Evolutionary conservation across 2,797 vertebrate genomes (phyloP), one percentile per base, ranked within the genome.

Genomic region (Sebastes paucispinis): DNA sequence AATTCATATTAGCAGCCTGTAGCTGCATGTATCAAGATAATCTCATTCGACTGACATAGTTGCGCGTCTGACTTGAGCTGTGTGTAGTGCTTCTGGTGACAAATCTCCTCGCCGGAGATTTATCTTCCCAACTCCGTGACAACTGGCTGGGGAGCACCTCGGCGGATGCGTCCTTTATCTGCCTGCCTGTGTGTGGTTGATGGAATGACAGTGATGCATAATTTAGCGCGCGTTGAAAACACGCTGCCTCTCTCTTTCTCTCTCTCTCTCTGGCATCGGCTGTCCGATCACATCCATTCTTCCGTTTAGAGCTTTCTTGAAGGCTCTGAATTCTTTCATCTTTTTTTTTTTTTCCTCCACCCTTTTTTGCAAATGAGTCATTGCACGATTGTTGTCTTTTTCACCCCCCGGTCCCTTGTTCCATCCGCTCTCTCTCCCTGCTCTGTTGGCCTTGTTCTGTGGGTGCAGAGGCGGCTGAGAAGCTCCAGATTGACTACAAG

Each of bases 191-290:
- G 89, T 87, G 91, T 59, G 80, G 85, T 89, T 94, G 94, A 94
- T 93, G 93, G 92, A 95, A 95, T 93, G 94, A 93, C 91, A 91
- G 92, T 65, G 84, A 93, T 95, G 95, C 94, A 95, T 95, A 95
- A 95, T 96, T 95, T 93, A 96, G 93, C 52, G 85, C 16, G 36
- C 66, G 76, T 80, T 83, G 81, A 92, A 92, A 92, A 92, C 89
- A 87, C 72, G 90, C 91, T 81, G 79, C 55, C 90, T 84, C 72
- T 88, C 87, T 43, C 68, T n/a, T 2, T 20, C 50, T 20, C 50
- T 16, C 39, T 43, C 8, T n/a, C 50, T 89, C 88, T 86, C 88
- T 69, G 84, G 78, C 90, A 50, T 89, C 80, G 82, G 85, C 91
- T 93, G 91, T 93, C 93, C 87, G 75, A 88, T 91, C 93, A 64